These are phyloP conservation scores for Spilogale gracilis DNA, from an alignment of 2,113 vertebrate genomes.

Conservation along the genomic window DNA sequence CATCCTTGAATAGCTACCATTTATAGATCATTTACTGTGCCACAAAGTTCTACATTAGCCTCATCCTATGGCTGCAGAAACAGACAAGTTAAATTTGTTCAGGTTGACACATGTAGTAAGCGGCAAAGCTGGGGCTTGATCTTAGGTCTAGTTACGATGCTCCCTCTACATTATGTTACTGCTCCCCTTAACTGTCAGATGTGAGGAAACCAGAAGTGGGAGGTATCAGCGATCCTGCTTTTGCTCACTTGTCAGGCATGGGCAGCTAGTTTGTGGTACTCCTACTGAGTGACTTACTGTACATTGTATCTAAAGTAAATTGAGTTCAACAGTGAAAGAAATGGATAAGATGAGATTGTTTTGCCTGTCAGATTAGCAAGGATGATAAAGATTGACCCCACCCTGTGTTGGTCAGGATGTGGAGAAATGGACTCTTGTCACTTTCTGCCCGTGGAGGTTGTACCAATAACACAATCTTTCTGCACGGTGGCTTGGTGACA, in stretches of 20 bases:
- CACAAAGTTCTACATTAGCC: neutral
- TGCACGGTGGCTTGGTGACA: neutral
- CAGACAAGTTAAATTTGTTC: neutral
- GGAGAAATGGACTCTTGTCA: neutral
- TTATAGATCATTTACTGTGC: neutral
- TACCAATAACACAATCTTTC: neutral
- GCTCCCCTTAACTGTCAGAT: neutral
- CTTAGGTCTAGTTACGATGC: neutral
- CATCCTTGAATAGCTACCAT: neutral
- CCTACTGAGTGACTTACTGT: neutral
- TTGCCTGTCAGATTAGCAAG: neutral
- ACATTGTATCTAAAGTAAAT: neutral
- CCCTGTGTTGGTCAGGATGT: neutral
- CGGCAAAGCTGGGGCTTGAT: neutral
- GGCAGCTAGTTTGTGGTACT: neutral
- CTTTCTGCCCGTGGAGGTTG: neutral
- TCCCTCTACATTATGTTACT: rapidly evolving
- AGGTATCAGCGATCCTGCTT: neutral
- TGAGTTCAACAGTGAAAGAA: neutral
- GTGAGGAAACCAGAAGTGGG: neutral
- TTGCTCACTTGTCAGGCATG: neutral
- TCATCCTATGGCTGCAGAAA: neutral
- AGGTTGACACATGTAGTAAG: neutral
- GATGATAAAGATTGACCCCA: neutral
- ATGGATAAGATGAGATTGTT: neutral